Evolutionary conservation across 2,888 invertebrate species (phyloP).

Genomic region (Punctoribates punctum): DNA sequence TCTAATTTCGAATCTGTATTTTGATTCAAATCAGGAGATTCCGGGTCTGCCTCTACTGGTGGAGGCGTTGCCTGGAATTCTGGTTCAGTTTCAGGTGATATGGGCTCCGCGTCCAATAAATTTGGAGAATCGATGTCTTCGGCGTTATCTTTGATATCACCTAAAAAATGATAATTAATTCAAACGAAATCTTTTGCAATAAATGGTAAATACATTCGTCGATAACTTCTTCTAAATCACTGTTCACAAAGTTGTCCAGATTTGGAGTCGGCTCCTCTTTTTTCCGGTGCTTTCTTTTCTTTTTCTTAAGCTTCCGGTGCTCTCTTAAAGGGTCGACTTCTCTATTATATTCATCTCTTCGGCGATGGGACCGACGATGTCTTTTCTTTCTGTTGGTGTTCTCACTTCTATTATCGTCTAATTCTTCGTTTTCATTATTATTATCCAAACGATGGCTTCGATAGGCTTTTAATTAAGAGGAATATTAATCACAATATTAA

Average conservation of each 20-base stretch:
- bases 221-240: not conserved
- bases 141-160: slow-evolving; percentile 16
- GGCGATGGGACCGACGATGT: not conserved
- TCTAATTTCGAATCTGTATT: not conserved
- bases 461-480: not conserved
- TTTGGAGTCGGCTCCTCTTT: not conserved
- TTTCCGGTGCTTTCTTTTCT: not conserved
- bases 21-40: not conserved
- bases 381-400: not conserved
- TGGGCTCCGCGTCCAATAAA: slow-evolving; percentile 26
- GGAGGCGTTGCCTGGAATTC: not conserved
- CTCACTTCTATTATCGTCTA: not conserved
- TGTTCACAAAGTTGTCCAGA: not conserved
- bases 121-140: slow-evolving; percentile 4
- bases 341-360: not conserved
- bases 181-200: not conserved
- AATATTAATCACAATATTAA: too few species aligned
- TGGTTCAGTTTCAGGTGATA: slow-evolving; percentile 17
- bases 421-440: not conserved
- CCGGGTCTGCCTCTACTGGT: too few species aligned
- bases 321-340: not conserved
- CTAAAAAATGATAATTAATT: not conserved
- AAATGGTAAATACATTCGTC: not conserved
- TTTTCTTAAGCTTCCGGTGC: not conserved
- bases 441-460: not conserved